A percentile compares a stretch with the other conserved stretches of the same genome.
Conservation (phyloP, 2,797 vertebrate species). For the Alauda arvensis region DNA sequence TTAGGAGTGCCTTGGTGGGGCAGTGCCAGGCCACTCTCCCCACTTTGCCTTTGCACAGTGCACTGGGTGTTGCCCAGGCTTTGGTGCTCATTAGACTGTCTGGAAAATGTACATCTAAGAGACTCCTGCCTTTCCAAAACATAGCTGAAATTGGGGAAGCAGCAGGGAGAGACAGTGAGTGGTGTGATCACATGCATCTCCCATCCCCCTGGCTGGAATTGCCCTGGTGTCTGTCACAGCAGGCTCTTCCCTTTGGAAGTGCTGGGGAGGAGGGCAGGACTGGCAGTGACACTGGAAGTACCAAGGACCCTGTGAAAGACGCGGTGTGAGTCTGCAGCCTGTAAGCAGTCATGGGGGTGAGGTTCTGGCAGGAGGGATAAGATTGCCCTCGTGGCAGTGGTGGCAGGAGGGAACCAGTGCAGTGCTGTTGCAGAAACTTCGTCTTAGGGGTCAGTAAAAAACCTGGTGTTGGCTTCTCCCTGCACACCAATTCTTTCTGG, state of each 20-base stretch:
- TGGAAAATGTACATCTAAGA: neutral
- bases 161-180: neutral
- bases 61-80: neutral
- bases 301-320: neutral
- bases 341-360: neutral
- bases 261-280: neutral
- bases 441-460: neutral
- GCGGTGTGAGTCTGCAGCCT: fast-evolving
- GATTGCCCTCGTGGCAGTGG: neutral
- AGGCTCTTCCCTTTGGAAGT: neutral
- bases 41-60: neutral
- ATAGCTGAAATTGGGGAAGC: neutral
- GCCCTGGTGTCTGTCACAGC: neutral
- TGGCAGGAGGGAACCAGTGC: neutral
- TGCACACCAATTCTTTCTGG: fast-evolving
- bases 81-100: neutral
- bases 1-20: neutral
- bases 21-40: neutral
- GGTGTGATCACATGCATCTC: fast-evolving
- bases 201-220: neutral
- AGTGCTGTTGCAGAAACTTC: fast-evolving
- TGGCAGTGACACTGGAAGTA: neutral
- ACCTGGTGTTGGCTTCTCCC: neutral
- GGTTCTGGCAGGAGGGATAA: neutral
- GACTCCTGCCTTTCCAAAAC: neutral